phyloP scores from a whole-genome alignment of 2,888 invertebrate species.

The Alcis repandata region DNA sequence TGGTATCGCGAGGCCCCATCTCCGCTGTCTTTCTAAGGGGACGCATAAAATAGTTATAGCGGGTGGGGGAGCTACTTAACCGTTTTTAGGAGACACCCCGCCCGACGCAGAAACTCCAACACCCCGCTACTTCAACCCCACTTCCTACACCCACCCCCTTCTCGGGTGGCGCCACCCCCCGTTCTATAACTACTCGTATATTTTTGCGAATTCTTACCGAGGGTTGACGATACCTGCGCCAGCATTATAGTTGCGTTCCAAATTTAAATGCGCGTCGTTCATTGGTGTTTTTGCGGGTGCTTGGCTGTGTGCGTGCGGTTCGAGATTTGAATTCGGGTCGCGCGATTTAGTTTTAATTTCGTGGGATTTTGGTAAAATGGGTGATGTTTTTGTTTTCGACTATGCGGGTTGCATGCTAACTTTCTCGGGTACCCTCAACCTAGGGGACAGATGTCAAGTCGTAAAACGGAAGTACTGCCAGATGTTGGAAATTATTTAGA shows the following conservation, averaged over 20 bases:
- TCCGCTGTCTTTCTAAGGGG: slow-evolving; percentile 86
- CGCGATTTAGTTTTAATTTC: slow-evolving; percentile 84
- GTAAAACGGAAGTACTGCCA: slow-evolving; percentile 19
- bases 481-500: slow-evolving; percentile 13
- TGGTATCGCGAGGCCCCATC: slow-evolving; percentile 80
- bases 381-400: slow-evolving; percentile 69
- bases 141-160: slow-evolving; percentile 76
- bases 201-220: slow-evolving; percentile 85
- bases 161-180: slow-evolving; percentile 59
- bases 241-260: slow-evolving; percentile 71
- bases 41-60: slow-evolving; percentile 87
- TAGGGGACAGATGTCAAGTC: slow-evolving; percentile 25
- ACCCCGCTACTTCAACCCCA: slow-evolving; percentile 79
- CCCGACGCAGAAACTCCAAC: slow-evolving; percentile 79
- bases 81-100: slow-evolving; percentile 86
- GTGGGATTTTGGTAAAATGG: slow-evolving; percentile 69
- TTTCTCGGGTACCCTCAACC: slow-evolving; percentile 22
- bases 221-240: slow-evolving; percentile 81
- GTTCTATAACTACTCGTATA: slow-evolving; percentile 82
- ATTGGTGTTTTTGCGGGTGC: slow-evolving; percentile 75
- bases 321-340: slow-evolving; percentile 81
- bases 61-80: slow-evolving; percentile 85
- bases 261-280: slow-evolving; percentile 71
- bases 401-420: slow-evolving; percentile 60
- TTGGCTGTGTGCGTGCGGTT: slow-evolving; percentile 60